phyloP scores from a whole-genome alignment of 2,888 invertebrate species.

The Mechanitis mazaeus region DNA sequence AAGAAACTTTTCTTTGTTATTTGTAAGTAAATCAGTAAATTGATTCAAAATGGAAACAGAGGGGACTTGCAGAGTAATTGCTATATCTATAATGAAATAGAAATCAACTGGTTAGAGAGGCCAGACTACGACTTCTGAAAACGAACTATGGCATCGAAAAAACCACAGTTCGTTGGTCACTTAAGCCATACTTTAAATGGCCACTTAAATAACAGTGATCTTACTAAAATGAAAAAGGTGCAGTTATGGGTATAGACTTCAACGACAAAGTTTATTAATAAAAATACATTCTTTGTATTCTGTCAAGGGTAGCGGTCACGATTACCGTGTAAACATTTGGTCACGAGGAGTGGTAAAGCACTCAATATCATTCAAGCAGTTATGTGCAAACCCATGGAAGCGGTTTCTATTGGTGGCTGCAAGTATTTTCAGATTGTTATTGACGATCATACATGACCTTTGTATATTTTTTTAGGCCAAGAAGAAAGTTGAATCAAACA shows the following conservation, averaged over 20 bases:
- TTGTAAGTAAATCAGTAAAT: constrained; percentile 30
- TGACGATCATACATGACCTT: constrained; percentile 37
- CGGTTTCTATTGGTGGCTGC: constrained; percentile 28
- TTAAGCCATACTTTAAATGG: constrained; percentile 26
- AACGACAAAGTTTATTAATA: constrained; percentile 12
- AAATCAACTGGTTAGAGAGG: constrained; percentile 19
- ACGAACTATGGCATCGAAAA: constrained; percentile 10
- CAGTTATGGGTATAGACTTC: constrained; percentile 21
- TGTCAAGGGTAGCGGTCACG: constrained; percentile 35
- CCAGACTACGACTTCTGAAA: constrained; percentile 28
- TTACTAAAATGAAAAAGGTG: constrained; percentile 29
- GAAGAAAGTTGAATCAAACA: constrained; percentile 26
- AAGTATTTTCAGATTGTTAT: constrained; percentile 36
- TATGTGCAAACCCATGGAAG: constrained; percentile 34
- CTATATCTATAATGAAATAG: constrained; percentile 8
- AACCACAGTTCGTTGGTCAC: constrained; percentile 4
- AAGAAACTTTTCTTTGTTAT: constrained; percentile 17
- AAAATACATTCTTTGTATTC: constrained; percentile 13
- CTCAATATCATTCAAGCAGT: constrained; percentile 36
- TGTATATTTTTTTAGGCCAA: constrained; percentile 38
- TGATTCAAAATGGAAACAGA: constrained; percentile 30
- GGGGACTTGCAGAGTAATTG: constrained; percentile 20
- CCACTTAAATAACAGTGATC: constrained; percentile 25
- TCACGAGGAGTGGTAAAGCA: constrained; percentile 25
- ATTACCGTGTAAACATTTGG: constrained; percentile 29